Evolutionary conservation across 2,888 invertebrate species (phyloP), one percentile per base, ranked within the genome.

Genomic region (Limnephilus marmoratus): DNA sequence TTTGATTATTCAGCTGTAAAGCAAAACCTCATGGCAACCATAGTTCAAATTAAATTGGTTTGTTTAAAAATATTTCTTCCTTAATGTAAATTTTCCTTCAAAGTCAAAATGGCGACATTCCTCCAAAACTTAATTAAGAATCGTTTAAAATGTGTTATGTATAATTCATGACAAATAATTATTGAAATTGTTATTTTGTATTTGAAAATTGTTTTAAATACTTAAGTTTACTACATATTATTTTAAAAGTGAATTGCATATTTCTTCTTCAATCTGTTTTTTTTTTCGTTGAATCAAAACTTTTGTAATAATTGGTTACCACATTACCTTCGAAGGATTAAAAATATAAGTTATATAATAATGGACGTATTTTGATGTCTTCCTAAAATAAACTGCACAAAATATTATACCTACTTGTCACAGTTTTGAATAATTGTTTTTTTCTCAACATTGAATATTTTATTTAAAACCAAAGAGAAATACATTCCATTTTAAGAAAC

Each of bases 61-160:
- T 85, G 49, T 85, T 45, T 85, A 85, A 11, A 45, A 85, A 45
- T n/a, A 85, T 83, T 45, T 87, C 87, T 87, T 87, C 53, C 53
- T 68, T 31, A n/a, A 12, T 87, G 68, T 68, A 87, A 49, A 87
- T 87, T 87, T 87, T 87, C 53, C 15, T 85, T 18, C 18, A 68
- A 85, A 37, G 45, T 41, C 85, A 85, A 18, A 24, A 45, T n/a
- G 85, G 45, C 45, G 68, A 87, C 53, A 53, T 87, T 85, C 85
- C 85, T 41, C 29, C 24, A 68, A 68, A 68, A 2, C 9, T 18
- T 68, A 68, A 68, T 68, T 68, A 68, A 68, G 53, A 68, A 18
- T 68, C 53, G 53, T 68, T 68, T 24, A 68, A 68, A 68, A 68
- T 68, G 24, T 68, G 18, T 68, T 49, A 13, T 49, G 15, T 1